A percentile compares a stretch with the other conserved stretches of the same genome.
Conservation (phyloP, 2,888 invertebrate genomes). For the Norana najaformis region DNA sequence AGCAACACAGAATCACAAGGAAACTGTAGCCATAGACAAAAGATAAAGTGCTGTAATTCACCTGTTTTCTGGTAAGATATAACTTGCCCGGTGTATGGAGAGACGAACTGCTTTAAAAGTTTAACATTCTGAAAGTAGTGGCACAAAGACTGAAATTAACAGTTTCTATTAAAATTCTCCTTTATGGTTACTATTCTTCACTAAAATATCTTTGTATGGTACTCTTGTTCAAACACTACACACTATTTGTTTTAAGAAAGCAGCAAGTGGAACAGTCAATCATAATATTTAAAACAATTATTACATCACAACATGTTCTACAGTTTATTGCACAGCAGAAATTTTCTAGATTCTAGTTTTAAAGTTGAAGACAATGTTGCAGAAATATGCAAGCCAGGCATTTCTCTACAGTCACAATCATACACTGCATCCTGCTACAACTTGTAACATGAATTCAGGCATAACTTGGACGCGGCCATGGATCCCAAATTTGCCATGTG, state of each 20-base stretch:
- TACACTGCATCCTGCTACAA: too few relatives aligned
- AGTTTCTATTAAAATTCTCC: background rate
- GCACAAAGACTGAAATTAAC: background rate
- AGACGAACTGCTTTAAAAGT: slow-evolving; percentile 85
- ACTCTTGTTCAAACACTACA: background rate
- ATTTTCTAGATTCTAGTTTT: background rate
- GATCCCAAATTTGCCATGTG: too few relatives aligned
- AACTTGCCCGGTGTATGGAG: slow-evolving; percentile 78
- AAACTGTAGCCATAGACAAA: background rate
- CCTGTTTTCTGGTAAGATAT: slow-evolving; percentile 59
- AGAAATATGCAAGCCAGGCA: background rate
- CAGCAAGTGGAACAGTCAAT: background rate
- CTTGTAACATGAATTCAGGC: too few relatives aligned
- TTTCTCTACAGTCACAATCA: too few relatives aligned
- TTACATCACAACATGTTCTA: background rate
- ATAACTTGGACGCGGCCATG: too few relatives aligned
- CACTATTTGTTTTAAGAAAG: background rate
- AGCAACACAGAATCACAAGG: background rate
- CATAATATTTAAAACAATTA: background rate
- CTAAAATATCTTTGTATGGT: background rate
- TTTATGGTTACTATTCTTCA: background rate
- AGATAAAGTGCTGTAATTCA: slow-evolving; percentile 46
- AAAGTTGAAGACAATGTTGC: background rate
- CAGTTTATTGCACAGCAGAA: background rate
- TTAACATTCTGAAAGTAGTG: slow-evolving; percentile 60